phyloP scores from a whole-genome alignment of 2,113 vertebrate genomes.

The Redunca redunca region DNA sequence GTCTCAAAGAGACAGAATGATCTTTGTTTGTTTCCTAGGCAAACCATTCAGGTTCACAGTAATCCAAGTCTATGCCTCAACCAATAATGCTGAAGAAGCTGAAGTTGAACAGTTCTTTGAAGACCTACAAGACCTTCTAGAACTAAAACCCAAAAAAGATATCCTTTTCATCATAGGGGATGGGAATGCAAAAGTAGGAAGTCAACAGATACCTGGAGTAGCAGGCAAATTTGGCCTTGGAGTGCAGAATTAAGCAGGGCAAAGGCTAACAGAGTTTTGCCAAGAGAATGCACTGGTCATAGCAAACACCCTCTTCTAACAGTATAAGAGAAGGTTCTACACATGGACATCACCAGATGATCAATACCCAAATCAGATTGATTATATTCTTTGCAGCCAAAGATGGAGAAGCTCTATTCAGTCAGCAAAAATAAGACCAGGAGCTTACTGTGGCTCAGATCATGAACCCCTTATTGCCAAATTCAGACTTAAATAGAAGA shows the following conservation, averaged over 20 bases:
- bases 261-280: neutral
- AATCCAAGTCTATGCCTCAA: neutral
- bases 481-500: neutral
- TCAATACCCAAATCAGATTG: neutral
- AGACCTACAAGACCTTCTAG: neutral
- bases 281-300: neutral
- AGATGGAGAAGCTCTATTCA: neutral
- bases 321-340: neutral
- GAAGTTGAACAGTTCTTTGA: neutral
- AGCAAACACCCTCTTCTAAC: neutral
- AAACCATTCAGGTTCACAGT: neutral
- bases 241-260: neutral
- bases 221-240: neutral
- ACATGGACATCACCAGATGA: neutral
- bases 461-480: neutral
- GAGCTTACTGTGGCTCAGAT: neutral
- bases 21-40: neutral
- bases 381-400: neutral
- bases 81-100: neutral
- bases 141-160: neutral
- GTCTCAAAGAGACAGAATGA: neutral
- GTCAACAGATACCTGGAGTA: neutral
- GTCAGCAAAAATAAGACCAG: neutral
- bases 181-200: neutral
- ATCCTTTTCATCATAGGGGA: neutral